Evolutionary conservation across 2,888 invertebrate genomes (phyloP), one percentile per base, ranked within the genome.

Genomic region (Isotomurus palustris): DNA sequence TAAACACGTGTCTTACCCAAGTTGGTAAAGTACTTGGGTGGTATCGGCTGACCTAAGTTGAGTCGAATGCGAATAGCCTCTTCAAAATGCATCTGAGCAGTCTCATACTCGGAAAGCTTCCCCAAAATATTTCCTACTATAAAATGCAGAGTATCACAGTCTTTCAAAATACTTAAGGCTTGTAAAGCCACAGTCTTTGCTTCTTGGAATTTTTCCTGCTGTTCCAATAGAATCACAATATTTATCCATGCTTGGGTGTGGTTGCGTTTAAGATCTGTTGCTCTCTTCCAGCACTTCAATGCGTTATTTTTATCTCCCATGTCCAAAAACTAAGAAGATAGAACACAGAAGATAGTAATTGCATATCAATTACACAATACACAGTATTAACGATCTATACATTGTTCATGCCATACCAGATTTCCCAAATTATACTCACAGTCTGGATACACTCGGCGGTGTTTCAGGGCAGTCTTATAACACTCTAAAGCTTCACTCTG

Each of bases 381-480:
- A 4, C n/a, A n/a, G n/a, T n/a, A 45, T 43, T 17, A 32, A 47
- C 52, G 35, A 29, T 47, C 32, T 10, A 32, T 10, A 32, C 14
- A 32, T 17, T 40, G n/a, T 17, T 75, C 76, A 74, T 36, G 27
- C 68, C 72, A 71, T 78, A 91, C 91, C 82, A 96, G 78, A 77
- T 95, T 93, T 41, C 96, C 96, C 70, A 97, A 80, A 77, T 97
- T 97, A 73, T 93, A 97, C 72, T 85, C 86, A 73, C 94, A 94
- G 74, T 95, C 92, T 0, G 95, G 88, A 77, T 95, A 96, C 61
- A 84, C 83, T 50, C 80, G 81, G 38, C 93, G 81, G 74, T 87
- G 82, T 29, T 77, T 79, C 3, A 96, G 77, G 1, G 96, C 95
- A 52, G 80, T 86, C 70, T 82, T 77, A 74, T 95, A 96, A 70